Base-by-base conservation (phyloP, 2,113 vertebrate species). In the Salvator merianae region DNA sequence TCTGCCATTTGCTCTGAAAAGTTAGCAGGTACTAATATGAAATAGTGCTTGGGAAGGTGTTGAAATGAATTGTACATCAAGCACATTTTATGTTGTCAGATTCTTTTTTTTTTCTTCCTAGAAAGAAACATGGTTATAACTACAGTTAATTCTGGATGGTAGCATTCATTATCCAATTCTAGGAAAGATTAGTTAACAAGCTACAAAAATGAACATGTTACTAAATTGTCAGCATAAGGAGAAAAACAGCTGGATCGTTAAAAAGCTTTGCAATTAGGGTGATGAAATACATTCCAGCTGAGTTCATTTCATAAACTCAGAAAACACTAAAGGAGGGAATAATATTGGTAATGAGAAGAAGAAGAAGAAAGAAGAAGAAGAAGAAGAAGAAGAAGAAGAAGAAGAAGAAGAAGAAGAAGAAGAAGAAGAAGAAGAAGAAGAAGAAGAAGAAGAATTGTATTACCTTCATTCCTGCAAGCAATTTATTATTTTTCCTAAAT, bases 251-350 rank as follows among this genome's bases (percentile, higher is more conserved):
- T 72, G 0, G 24, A 90, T 84, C 82, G 91, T 92, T 91, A 87
- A 92, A 82, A 91, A 5, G 28, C 83, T 90, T 76, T 36, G 89
- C 84, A 85, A 89, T 93, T 88, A 79, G 1, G 80, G 74, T 53
- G 79, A 90, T 84, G 70, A 87, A 93, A 84, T 77, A 83, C 4
- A 87, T 62, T 82, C 80, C 85, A 86, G 85, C 65, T 65, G 84
- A 86, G 84, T 85, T 92, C 83, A 93, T 75, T 93, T 81, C 74
- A 81, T 55, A 91, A 89, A 82, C 80, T 93, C 71, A 89, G 84
- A 93, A 91, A 72, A 87, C 72, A 76, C 85, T n/a, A 81, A 86
- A 87, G 85, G 77, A 86, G 85, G 76, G 87, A 72, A 76, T 50
- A 76, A 43, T 76, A 75, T 36, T 76, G 43, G 82, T 66, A 28